Percentiles rank a stretch among this genome's conserved stretches.
phyloP scores from a whole-genome alignment of 2,113 vertebrate genomes.

The Rhineura floridana region DNA sequence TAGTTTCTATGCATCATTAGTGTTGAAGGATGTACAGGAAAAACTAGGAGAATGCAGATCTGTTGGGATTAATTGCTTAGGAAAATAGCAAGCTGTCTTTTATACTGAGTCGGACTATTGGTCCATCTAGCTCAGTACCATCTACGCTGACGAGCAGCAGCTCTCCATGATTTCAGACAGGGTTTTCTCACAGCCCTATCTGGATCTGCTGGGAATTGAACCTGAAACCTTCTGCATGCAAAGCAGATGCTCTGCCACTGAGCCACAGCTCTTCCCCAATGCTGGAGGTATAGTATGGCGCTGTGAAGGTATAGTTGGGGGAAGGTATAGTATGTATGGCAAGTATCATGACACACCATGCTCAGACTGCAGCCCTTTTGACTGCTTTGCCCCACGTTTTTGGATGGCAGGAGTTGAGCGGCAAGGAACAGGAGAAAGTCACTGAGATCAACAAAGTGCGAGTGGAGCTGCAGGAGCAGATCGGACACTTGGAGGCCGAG shows the following conservation, averaged over 20 bases:
- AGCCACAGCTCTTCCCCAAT: too few species aligned
- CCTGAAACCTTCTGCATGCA: too few species aligned
- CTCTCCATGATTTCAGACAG: too few species aligned
- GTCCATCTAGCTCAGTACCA: too few species aligned
- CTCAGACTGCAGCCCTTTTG: background rate
- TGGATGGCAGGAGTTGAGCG: constrained; percentile 81
- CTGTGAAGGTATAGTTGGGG: background rate
- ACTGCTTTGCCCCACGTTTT: constrained; percentile 13
- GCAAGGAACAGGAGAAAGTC: constrained; percentile 90
- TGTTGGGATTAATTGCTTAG: background rate
- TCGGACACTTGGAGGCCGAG: constrained; percentile 88
- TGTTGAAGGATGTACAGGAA: background rate
- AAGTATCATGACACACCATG: background rate
- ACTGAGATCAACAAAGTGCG: constrained; percentile 83
- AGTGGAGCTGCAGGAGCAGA: constrained; percentile 90
- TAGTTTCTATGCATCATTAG: background rate
- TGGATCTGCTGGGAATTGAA: background rate
- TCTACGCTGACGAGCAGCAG: too few species aligned
- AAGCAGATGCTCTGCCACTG: too few species aligned
- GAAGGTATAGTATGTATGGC: background rate
- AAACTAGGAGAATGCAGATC: background rate
- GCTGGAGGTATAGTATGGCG: background rate
- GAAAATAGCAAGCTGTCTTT: too few species aligned
- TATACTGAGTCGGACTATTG: too few species aligned
- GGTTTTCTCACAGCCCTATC: too few species aligned